Conservation (phyloP, 2,888 invertebrate genomes). For the Iphiclides podalirius region DNA sequence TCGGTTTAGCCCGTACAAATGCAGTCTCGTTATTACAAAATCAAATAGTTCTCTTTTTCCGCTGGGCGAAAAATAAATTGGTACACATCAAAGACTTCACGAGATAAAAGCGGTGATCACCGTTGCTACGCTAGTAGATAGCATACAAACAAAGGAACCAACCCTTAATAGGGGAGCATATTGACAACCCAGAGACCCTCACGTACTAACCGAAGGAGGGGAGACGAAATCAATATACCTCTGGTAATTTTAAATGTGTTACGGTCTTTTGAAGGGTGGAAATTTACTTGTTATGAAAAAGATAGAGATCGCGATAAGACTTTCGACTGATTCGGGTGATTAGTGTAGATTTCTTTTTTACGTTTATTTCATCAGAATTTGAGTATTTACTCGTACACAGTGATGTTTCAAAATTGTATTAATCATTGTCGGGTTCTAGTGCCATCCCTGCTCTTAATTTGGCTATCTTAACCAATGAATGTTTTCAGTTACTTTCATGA, state of each 20-base stretch:
- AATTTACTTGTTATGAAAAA: conserved; percentile 5
- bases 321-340: conserved; percentile 4
- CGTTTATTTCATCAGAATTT: no score
- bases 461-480: no score
- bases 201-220: conserved; percentile 39
- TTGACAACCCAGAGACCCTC: conserved; percentile 44
- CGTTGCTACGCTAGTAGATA: conserved; percentile 21
- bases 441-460: no score
- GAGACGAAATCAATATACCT: conserved; percentile 67
- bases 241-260: conserved; percentile 66
- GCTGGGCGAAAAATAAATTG: conserved; percentile 20
- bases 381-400: no score
- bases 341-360: neutral
- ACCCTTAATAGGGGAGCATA: conserved; percentile 40
- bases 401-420: no score
- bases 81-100: conserved; percentile 26
- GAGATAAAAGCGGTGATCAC: conserved; percentile 26
- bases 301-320: conserved; percentile 20
- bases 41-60: neutral
- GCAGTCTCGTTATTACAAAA: conserved; percentile 5
- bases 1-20: neutral
- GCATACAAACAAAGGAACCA: conserved; percentile 26
- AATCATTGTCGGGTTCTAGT: no score
- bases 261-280: conserved; percentile 26
- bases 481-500: no score